Base-by-base conservation (phyloP, 2,888 invertebrate species). In the Heliconius ethilla region DNA sequence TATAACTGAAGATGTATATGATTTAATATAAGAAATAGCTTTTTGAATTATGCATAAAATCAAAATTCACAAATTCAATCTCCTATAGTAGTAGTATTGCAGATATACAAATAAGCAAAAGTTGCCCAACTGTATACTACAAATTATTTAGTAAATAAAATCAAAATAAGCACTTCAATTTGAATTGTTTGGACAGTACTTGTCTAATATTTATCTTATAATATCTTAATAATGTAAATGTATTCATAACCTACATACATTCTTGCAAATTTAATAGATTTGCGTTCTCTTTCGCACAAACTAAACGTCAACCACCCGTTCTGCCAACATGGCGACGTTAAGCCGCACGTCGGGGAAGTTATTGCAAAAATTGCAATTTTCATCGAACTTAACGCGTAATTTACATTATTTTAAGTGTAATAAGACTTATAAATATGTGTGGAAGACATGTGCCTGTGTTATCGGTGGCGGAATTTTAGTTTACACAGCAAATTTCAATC, bases 301-400 rank as follows among this genome's bases (percentile, higher is more conserved):
- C 82, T 18, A 33, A 13, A 72, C 82, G 88, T 89, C 89, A 88
- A 87, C 88, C 89, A 89, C 88, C 91, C 90, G 91, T 91, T 90
- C 87, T 90, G 83, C 88, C 92, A 95, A 93, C 91, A 95, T 95
- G 95, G 95, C 95, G 87, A 91, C 94, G 88, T 77, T 94, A 84
- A 88, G 92, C 88, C 92, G 93, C 86, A 88, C 88, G 82, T 88
- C 93, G 81, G 86, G 85, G 73, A 94, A 92, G 90, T 89, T 95
- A 87, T 87, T 94, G 73, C 88, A 86, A 89, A 93, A 93, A 88
- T 85, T 91, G 80, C 89, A 89, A 82, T 84, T 89, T 88, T 85
- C 88, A 67, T 87, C 89, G 55, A 84, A 87, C 87, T 85, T 89
- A 65, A 83, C 83, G 77, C 89, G 92, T 80, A 91, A 91, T 89